Evolutionary conservation across 2,797 vertebrate genomes (phyloP), one percentile per base, ranked within the genome.

Genomic region (Neoniphon sammara): DNA sequence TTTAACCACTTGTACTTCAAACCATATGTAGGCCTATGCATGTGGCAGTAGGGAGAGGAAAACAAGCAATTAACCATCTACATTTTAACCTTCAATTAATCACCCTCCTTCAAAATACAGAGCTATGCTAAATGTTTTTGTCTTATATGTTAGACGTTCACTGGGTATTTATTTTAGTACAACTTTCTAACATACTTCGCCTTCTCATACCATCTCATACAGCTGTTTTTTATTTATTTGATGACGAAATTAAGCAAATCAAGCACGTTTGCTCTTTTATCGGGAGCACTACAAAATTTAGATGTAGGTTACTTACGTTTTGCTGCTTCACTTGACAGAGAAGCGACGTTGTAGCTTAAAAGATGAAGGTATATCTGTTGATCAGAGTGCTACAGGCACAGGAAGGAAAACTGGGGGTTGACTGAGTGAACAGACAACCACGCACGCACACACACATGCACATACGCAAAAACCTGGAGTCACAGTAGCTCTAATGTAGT

Each of bases 361-460:
- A 79, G 62, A 30, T 77, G 61, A 66, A 80, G 55, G 66, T 80
- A 11, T 73, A 87, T 88, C 88, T 90, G 85, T 18, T 67, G 50
- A 85, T 89, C 82, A 83, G 77, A 11, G 66, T 14, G 77, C 56
- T 55, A 66, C 23, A 71, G 70, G 78, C 68, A 73, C 76, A 76
- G 74, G 68, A 81, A 86, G 81, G 31, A 34, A 77, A 57, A 49
- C 66, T 75, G 84, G 77, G 81, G 86, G 89, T 81, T 82, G 80
- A 62, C 66, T 80, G 23, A 27, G 14, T 6, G 7, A 1, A 34
- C 31, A 30, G 53, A 71, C 50, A 54, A 2, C 23, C 54, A 17
- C 23, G 10, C 15, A 34, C 11, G n/a, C 20, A 34, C 5, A 57
- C 63, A 62, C 55, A 76, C 17, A 56, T 5, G 69, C 12, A 57